phyloP scores from a whole-genome alignment of 2,888 invertebrate species.

The Abrostola triplasia region DNA sequence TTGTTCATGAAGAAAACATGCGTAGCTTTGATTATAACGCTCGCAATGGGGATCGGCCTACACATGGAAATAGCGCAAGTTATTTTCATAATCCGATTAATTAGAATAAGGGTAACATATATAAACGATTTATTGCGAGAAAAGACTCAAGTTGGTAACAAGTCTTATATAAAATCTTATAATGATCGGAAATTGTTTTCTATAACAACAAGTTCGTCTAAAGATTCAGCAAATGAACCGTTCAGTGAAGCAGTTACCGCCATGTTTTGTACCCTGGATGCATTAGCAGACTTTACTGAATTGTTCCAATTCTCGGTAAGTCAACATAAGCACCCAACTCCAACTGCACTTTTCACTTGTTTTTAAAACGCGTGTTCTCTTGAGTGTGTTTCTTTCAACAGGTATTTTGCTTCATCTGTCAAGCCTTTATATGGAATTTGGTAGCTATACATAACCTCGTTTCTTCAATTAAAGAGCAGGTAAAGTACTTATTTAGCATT shows the following conservation, averaged over 20 bases:
- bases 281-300: constrained; percentile 63
- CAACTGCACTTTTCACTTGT: neutral
- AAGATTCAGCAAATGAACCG: constrained; percentile 18
- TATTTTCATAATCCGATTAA: constrained; percentile 59
- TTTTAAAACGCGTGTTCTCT: constrained; percentile 8
- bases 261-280: constrained; percentile 62
- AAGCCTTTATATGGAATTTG: constrained; percentile 67
- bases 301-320: constrained; percentile 70
- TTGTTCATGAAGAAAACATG: constrained; percentile 57
- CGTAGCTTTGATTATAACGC: constrained; percentile 47
- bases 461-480: constrained; percentile 66
- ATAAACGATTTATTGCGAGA: constrained; percentile 59
- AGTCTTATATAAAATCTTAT: constrained; percentile 3
- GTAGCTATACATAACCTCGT: constrained; percentile 68
- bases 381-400: constrained; percentile 49
- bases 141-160: constrained; percentile 19
- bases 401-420: constrained; percentile 69
- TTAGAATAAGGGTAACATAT: constrained; percentile 61
- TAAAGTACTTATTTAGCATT: constrained; percentile 30
- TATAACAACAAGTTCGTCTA: constrained; percentile 6
- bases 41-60: constrained; percentile 51
- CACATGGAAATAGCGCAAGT: constrained; percentile 61
- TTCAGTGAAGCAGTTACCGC: constrained; percentile 55
- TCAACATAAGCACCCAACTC: constrained; percentile 2
- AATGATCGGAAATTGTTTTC: constrained; percentile 16